phyloP scores from a whole-genome alignment of 2,888 invertebrate species.

The Oscheius sp. region DNA sequence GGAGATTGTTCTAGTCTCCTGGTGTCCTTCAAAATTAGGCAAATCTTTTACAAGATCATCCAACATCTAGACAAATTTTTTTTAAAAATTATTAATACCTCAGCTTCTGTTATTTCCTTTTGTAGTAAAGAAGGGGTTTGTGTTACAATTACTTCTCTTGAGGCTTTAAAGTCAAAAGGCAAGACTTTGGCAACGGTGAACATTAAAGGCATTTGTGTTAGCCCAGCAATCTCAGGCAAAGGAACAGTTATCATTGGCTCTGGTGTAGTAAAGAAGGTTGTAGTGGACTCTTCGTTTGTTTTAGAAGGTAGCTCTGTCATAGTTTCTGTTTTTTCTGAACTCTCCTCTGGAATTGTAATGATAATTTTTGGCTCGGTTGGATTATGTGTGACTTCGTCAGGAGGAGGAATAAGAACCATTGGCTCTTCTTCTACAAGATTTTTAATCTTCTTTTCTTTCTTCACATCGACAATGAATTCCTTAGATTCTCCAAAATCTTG shows the following conservation, averaged over 20 bases:
- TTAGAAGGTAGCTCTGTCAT: not conserved
- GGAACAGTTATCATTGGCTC: constrained; percentile 6
- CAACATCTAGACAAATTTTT: not conserved
- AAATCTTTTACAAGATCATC: not conserved
- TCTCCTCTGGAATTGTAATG: not conserved
- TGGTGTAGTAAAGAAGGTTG: not conserved
- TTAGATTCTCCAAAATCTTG: not conserved
- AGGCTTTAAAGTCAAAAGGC: too few species aligned
- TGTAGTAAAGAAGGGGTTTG: too few species aligned
- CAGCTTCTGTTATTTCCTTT: too few species aligned
- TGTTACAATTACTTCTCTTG: too few species aligned
- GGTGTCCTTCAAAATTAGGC: not conserved
- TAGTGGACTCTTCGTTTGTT: not conserved
- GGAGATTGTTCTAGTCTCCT: not conserved
- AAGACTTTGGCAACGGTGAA: too few species aligned
- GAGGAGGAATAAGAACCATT: not conserved
- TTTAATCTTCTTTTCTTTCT: not conserved
- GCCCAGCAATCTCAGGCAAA: not conserved
- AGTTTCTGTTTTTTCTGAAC: not conserved
- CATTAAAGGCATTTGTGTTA: not conserved
- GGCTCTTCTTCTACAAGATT: not conserved
- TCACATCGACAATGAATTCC: not conserved
- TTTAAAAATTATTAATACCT: too few species aligned
- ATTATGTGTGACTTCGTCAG: not conserved
- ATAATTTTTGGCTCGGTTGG: not conserved